Conservation (phyloP, 1,140 invertebrate species). For the Homalodisca vitripennis region DNA sequence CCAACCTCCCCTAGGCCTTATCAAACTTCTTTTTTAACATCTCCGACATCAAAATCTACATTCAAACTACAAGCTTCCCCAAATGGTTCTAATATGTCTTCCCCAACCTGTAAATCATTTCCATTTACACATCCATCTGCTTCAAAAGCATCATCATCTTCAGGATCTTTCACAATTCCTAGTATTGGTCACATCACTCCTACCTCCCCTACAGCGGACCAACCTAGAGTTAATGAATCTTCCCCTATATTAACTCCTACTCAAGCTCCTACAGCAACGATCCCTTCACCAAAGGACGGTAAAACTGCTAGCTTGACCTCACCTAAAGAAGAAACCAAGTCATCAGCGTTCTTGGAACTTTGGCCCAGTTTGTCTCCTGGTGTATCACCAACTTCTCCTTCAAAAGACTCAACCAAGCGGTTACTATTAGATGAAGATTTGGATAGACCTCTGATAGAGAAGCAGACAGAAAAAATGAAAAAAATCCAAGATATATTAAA, state of each 20-base stretch:
- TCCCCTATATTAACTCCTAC: constrained; percentile 19
- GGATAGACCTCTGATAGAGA: constrained; percentile 44
- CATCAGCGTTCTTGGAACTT: constrained; percentile 18
- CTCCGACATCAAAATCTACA: constrained; percentile 34
- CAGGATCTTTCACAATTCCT: constrained; percentile 22
- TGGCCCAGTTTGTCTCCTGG: constrained; percentile 36
- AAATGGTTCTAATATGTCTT: constrained; percentile 22
- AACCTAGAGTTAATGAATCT: constrained; percentile 3
- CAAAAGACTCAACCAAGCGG: constrained; percentile 15
- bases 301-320: constrained; percentile 25
- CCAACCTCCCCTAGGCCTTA: constrained; percentile 50
- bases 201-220: constrained; percentile 34
- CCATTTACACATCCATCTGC: constrained; percentile 15
- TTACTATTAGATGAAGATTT: constrained; percentile 19
- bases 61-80: constrained; percentile 34
- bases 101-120: constrained; percentile 23
- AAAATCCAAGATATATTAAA: constrained; percentile 67
- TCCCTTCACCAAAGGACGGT: constrained; percentile 29
- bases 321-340: constrained; percentile 30
- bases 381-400: constrained; percentile 34
- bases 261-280: constrained; percentile 5
- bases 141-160: not conserved
- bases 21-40: constrained; percentile 37
- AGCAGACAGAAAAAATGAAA: constrained; percentile 59
- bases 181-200: constrained; percentile 33